These are phyloP conservation scores for Parnassius apollo DNA, from an alignment of 2,888 invertebrate genomes.

Conservation along the genomic window DNA sequence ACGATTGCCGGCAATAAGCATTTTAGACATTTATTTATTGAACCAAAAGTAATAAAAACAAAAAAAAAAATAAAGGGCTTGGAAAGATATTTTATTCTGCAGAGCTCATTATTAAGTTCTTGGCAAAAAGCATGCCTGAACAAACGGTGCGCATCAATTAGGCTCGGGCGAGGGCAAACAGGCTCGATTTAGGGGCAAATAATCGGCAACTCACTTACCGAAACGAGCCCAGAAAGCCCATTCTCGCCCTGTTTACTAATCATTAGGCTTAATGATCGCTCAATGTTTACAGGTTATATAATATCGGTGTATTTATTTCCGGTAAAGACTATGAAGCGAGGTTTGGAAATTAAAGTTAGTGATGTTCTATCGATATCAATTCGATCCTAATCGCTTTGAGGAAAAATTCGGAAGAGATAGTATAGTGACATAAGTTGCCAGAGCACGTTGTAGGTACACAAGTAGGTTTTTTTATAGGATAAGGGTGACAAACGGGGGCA, in stretches of 20 bases:
- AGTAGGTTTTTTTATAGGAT: too few relatives aligned
- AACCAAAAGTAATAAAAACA: neutral
- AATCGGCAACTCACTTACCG: slow-evolving; percentile 66
- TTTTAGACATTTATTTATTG: too few relatives aligned
- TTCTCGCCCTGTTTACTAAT: slow-evolving; percentile 62
- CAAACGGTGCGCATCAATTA: slow-evolving; percentile 64
- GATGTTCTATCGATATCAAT: too few relatives aligned
- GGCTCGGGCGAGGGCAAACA: slow-evolving; percentile 60
- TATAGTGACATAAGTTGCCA: too few relatives aligned
- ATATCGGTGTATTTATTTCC: neutral
- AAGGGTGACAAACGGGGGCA: too few relatives aligned
- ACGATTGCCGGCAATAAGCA: too few relatives aligned
- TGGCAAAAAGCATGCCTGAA: slow-evolving; percentile 55
- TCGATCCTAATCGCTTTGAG: too few relatives aligned
- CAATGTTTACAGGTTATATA: slow-evolving; percentile 28
- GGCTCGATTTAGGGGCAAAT: slow-evolving; percentile 46
- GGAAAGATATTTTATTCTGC: slow-evolving; percentile 67
- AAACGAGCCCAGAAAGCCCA: slow-evolving; percentile 41
- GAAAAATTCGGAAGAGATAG: too few relatives aligned
- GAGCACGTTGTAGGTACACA: too few relatives aligned
- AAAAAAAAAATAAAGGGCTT: slow-evolving; percentile 28
- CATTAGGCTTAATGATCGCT: slow-evolving; percentile 60
- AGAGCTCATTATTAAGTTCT: slow-evolving; percentile 64
- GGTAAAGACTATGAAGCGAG: too few relatives aligned
- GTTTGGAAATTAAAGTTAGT: too few relatives aligned